Evolutionary conservation across 2,888 invertebrate species (phyloP), one percentile per base, ranked within the genome.

Genomic region (Phalera bucephala): DNA sequence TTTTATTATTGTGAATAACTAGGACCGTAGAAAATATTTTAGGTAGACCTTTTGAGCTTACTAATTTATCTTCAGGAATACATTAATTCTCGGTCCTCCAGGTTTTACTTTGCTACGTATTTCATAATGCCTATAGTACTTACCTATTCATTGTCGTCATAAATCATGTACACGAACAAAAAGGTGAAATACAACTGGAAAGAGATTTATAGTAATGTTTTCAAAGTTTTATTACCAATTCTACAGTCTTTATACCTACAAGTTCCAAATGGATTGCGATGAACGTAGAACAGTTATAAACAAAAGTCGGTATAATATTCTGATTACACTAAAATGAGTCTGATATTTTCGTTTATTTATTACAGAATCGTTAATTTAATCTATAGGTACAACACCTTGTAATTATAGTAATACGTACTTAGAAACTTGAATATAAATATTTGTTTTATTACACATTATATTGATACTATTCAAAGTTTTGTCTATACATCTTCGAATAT

Each of bases 161-260:
- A 19, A 34, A 30, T 36, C 14, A 11, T 1, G 15, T 4, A 28
- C 7, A 20, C n/a, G n/a, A 14, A 19, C 19, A 11, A 29, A 29
- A 1, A 45, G 31, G 37, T 25, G 11, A 40, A 32, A 19, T 4
- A 15, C 8, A 17, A 27, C n/a, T 14, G n/a, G 9, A 53, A 52
- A 44, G 13, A 61, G 25, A 40, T 41, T 46, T 58, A 39, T 41
- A 45, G 39, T 56, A 63, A 54, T 60, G 31, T 62, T 76, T 77
- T 73, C 59, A 71, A 68, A 56, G 36, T 78, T 86, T 86, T 85
- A 85, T 85, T 86, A 80, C 61, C 68, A 84, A 85, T 70, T 71
- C 87, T 87, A 87, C 84, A 73, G 67, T 78, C 66, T 74, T 78
- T 76, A 76, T 53, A 51, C 74, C n/a, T n/a, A n/a, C n/a, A 78